Evolutionary conservation across 1,140 invertebrate species (phyloP).

Genomic region (Eumeta japonica): DNA sequence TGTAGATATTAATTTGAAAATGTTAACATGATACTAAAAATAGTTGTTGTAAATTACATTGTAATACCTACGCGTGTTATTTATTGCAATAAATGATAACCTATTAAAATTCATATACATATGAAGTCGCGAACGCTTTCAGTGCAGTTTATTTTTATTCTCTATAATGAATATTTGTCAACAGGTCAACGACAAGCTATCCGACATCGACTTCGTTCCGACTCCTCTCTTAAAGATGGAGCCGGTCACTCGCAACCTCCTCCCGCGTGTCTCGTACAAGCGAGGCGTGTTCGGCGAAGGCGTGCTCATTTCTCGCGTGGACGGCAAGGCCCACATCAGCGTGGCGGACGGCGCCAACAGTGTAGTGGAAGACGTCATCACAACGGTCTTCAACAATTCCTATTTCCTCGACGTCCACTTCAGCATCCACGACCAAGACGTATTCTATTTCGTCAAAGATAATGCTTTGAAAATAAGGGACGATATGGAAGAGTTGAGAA

Average conservation of each 20-base stretch:
- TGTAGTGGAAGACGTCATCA: conserved; percentile 88
- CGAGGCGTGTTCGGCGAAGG: conserved; percentile 87
- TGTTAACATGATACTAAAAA: too few relatives aligned
- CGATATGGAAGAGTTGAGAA: conserved; percentile 82
- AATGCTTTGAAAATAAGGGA: conserved; percentile 83
- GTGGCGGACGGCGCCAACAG: conserved; percentile 82
- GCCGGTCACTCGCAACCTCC: conserved; percentile 74
- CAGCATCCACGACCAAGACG: conserved; percentile 87
- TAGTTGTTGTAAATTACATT: too few relatives aligned
- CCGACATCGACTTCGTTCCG: conserved; percentile 78
- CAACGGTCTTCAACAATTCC: conserved; percentile 91
- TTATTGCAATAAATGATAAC: too few relatives aligned
- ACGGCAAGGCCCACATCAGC: conserved; percentile 77
- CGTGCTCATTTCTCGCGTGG: conserved; percentile 79
- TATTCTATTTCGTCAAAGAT: conserved; percentile 94
- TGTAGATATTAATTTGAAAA: too few relatives aligned
- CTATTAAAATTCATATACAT: conserved; percentile 1
- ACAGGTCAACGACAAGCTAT: conserved; percentile 75
- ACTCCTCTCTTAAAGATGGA: conserved; percentile 79
- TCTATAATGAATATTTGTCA: conserved; percentile 15
- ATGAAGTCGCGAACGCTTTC: too few relatives aligned
- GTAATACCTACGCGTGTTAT: too few relatives aligned
- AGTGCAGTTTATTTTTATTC: conserved; percentile 7
- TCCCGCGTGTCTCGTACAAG: conserved; percentile 78
- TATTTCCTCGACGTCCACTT: conserved; percentile 89